Conservation (phyloP, 2,797 vertebrate genomes). For the Erethizon dorsatum region DNA sequence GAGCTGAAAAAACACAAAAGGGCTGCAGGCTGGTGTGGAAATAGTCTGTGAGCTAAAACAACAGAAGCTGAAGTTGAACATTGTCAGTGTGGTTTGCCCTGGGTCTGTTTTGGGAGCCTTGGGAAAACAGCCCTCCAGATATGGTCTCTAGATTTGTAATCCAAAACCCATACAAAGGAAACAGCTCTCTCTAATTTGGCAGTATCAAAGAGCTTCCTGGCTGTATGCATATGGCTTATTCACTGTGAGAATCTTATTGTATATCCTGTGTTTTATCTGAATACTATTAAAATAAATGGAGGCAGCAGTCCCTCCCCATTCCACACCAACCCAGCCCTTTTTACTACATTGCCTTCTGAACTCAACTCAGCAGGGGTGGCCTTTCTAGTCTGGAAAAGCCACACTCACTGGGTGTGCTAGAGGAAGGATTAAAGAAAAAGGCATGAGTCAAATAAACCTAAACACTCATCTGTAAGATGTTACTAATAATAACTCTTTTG, state of each 20-base stretch:
- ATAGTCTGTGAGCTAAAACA: constrained; percentile 64
- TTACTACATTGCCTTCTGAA: background rate
- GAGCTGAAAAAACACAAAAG: constrained; percentile 78
- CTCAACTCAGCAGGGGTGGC: background rate
- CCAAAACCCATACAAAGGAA: constrained; percentile 34
- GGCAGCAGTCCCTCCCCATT: too few relatives aligned
- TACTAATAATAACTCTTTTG: constrained; percentile 35
- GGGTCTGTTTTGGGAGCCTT: constrained; percentile 62
- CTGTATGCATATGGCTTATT: background rate
- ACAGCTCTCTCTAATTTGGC: constrained; percentile 15
- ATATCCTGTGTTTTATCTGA: background rate
- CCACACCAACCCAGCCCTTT: background rate
- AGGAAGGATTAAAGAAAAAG: background rate
- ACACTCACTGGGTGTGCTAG: background rate
- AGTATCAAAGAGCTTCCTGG: background rate
- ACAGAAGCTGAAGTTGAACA: constrained; percentile 54
- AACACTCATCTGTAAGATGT: constrained; percentile 21
- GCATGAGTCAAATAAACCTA: background rate
- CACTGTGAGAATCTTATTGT: background rate
- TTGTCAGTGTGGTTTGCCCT: background rate
- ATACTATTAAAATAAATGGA: background rate
- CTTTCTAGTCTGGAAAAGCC: constrained; percentile 52
- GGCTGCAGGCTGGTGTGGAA: constrained; percentile 63
- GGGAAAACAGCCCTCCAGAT: constrained; percentile 64
- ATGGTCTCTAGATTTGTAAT: constrained; percentile 11